Base-by-base conservation (phyloP, 2,797 vertebrate species). In the Corythornis leucogaster region DNA sequence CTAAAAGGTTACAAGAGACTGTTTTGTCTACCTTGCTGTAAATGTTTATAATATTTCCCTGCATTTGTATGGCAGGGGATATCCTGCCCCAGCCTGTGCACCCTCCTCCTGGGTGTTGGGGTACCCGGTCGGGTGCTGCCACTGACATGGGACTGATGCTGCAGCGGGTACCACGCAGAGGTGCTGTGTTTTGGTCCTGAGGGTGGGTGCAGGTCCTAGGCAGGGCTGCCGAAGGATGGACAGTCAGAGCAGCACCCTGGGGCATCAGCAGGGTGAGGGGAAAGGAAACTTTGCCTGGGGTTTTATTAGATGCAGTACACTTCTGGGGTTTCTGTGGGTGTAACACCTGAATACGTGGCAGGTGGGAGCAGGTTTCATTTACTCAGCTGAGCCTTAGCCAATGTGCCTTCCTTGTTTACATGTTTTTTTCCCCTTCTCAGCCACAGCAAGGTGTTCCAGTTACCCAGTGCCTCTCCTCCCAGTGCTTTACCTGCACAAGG, bases 21-120 rank as follows among this genome's bases (percentile, higher is more conserved):
- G 97, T 97, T 98, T 96, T 97, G 97, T 97, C 97, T 97, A 92
- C 64, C 10, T 85, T 85, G 92, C 92, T 90, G 80, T 85, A 83
- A 95, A 95, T 95, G 97, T 96, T 97, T 97, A 94, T 83, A 97
- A 95, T 94, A 83, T 91, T 84, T 92, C 93, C 90, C 79, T 50
- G 77, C 80, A 25, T 76, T 43, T 66, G 74, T 79, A 74, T 62
- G 18, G 85, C 88, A 30, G 54, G 90, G 93, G 92, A 96, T 90
- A 87, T 80, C 95, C 91, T 94, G 92, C 84, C 42, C 2, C 75
- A 30, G 75, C 35, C 77, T 25, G 2, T 46, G 51, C 77, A 66
- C 67, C 67, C 53, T 51, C 19, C n/a, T 26, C 12, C 14, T 0
- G 0, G 11, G 18, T 51, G 54, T 8, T 0, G 0, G 43, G 69